These are phyloP conservation scores for Zophobas morio DNA, from an alignment of 1,140 invertebrate species.

Conservation along the genomic window DNA sequence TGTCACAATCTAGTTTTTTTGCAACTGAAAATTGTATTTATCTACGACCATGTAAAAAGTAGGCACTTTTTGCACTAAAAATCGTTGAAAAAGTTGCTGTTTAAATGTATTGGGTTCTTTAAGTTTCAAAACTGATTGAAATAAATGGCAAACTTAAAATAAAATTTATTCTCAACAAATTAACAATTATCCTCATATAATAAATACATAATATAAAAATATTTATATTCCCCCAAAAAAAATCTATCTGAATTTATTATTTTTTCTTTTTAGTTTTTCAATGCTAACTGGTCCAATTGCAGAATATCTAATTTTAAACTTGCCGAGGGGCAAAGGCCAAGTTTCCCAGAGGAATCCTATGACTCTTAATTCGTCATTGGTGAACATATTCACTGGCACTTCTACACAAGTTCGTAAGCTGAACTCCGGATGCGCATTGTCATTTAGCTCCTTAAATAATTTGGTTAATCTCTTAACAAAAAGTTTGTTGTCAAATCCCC, in stretches of 20 bases:
- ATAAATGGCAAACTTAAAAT: conserved; percentile 29
- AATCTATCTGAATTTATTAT: conserved; percentile 4
- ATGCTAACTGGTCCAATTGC: conserved; percentile 12
- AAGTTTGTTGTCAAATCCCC: conserved; percentile 6
- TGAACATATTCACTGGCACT: conserved; percentile 22
- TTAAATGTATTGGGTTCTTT: conserved; percentile 24
- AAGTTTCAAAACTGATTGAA: conserved; percentile 22
- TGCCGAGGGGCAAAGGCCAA: background rate
- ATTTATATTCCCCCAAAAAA: conserved; percentile 7
- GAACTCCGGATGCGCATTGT: conserved; percentile 5
- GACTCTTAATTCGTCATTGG: background rate
- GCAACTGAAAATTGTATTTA: conserved; percentile 23
- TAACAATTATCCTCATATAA: conserved; percentile 26
- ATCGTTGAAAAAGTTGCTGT: too few species aligned
- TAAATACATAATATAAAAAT: conserved; percentile 18
- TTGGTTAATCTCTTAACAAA: conserved; percentile 5
- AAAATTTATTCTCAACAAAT: conserved; percentile 29
- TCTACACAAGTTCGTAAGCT: background rate
- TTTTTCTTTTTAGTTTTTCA: conserved; percentile 3
- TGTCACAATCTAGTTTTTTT: conserved; percentile 23
- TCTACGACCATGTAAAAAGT: too few species aligned
- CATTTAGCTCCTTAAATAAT: background rate
- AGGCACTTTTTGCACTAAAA: too few species aligned
- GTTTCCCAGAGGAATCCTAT: conserved; percentile 11
- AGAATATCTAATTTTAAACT: conserved; percentile 13